Evolutionary conservation across 2,797 vertebrate species (phyloP).

Genomic region (Iguana delicatissima): DNA sequence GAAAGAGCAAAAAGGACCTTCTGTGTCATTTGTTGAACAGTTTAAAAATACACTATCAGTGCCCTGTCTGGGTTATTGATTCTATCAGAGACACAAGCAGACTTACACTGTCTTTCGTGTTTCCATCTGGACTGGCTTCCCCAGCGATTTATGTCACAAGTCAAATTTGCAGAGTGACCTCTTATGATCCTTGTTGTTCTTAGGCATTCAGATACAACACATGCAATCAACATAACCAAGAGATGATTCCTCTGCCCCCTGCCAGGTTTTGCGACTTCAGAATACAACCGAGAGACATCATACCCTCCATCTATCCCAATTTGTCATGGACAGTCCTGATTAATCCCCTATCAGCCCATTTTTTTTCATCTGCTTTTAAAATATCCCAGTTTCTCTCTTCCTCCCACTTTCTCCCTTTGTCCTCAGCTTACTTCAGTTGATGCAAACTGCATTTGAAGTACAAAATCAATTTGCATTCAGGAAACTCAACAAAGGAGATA

Average conservation of each 20-base stretch:
- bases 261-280: not conserved
- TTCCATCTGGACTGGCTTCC: not conserved
- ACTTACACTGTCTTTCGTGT: not conserved
- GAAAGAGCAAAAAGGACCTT: not conserved
- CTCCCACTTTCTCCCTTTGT: too few relatives aligned
- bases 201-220: not conserved
- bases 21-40: not conserved
- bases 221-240: not conserved
- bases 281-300: not conserved
- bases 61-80: not conserved
- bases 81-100: not conserved
- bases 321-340: too few relatives aligned
- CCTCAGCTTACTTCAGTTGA: too few relatives aligned
- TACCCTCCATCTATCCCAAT: too few relatives aligned
- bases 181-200: not conserved
- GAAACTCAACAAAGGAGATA: too few relatives aligned
- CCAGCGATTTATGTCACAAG: not conserved
- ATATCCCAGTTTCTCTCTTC: too few relatives aligned
- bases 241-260: not conserved
- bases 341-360: too few relatives aligned
- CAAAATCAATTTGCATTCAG: too few relatives aligned
- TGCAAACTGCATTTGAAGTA: too few relatives aligned
- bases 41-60: not conserved
- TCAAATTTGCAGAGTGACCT: not conserved
- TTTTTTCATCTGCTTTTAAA: too few relatives aligned